These are phyloP conservation scores for Mormyrus proboscirostris DNA, from an alignment of 2,797 vertebrate genomes.

Conservation along the genomic window DNA sequence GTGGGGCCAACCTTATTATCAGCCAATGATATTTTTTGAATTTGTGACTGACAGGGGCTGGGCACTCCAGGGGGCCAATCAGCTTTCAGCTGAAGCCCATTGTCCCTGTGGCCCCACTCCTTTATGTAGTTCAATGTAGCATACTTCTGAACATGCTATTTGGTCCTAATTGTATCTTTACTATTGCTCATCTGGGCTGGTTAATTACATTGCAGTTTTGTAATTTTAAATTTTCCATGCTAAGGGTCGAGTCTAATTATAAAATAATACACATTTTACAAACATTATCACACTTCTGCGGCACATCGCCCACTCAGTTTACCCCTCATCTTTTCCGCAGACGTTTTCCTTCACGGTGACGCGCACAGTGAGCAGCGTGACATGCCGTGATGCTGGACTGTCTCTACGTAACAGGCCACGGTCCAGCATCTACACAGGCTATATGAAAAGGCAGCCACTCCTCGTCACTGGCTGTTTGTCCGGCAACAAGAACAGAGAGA, in stretches of 20 bases:
- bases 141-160: background rate
- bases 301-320: background rate
- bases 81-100: background rate
- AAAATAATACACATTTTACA: background rate
- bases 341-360: background rate
- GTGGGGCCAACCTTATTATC: background rate
- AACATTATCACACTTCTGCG: background rate
- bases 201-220: background rate
- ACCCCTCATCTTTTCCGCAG: background rate
- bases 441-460: background rate
- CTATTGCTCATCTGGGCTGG: background rate
- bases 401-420: background rate
- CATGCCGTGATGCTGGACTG: background rate
- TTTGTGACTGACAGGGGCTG: background rate
- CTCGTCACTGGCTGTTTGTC: background rate
- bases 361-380: background rate
- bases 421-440: background rate
- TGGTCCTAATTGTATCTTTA: background rate
- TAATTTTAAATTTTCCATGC: background rate
- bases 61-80: background rate
- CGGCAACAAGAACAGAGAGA: background rate
- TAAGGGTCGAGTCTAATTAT: background rate
- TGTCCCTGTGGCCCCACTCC: background rate
- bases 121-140: background rate
- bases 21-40: background rate